Evolutionary conservation across 2,888 invertebrate species (phyloP).

Genomic region (Epirrita christyi): DNA sequence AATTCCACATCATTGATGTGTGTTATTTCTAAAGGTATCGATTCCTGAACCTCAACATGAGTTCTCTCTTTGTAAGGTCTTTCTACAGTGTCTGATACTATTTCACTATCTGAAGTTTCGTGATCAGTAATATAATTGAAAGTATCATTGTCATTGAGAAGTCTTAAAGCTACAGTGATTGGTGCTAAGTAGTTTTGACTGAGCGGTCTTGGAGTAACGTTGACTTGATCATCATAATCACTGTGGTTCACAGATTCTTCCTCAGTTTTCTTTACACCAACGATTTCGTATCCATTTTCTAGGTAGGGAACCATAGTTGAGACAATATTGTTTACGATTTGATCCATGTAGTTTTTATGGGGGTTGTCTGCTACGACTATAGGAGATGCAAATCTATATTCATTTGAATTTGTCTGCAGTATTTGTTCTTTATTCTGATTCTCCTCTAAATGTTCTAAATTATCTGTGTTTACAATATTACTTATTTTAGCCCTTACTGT

Average conservation of each 20-base stretch:
- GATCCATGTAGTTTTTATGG: conserved; percentile 59
- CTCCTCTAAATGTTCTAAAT: conserved; percentile 51
- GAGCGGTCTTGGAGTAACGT: conserved; percentile 84
- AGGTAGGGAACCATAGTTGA: conserved; percentile 78
- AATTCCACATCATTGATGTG: conserved; percentile 78
- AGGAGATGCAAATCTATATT: conserved; percentile 70
- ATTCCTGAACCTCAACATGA: conserved; percentile 87
- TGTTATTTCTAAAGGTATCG: conserved; percentile 83
- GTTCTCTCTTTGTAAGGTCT: conserved; percentile 76
- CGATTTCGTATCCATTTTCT: conserved; percentile 74
- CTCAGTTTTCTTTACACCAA: conserved; percentile 62
- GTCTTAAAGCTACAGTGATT: conserved; percentile 84
- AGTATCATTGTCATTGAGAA: conserved; percentile 74
- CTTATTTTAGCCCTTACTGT: conserved; percentile 68
- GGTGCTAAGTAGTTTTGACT: conserved; percentile 85
- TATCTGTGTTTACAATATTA: conserved; percentile 58
- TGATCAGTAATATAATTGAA: conserved; percentile 70
- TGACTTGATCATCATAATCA: conserved; percentile 53
- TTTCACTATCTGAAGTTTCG: conserved; percentile 71
- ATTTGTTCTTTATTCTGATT: conserved; percentile 47
- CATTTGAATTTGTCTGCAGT: conserved; percentile 51
- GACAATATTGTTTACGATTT: conserved; percentile 68
- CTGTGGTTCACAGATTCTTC: conserved; percentile 47
- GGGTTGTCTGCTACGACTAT: conserved; percentile 76
- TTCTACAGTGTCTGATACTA: conserved; percentile 64